Evolutionary conservation across 2,888 invertebrate species (phyloP), one percentile per base, ranked within the genome.

Genomic region (Heliconius erato): DNA sequence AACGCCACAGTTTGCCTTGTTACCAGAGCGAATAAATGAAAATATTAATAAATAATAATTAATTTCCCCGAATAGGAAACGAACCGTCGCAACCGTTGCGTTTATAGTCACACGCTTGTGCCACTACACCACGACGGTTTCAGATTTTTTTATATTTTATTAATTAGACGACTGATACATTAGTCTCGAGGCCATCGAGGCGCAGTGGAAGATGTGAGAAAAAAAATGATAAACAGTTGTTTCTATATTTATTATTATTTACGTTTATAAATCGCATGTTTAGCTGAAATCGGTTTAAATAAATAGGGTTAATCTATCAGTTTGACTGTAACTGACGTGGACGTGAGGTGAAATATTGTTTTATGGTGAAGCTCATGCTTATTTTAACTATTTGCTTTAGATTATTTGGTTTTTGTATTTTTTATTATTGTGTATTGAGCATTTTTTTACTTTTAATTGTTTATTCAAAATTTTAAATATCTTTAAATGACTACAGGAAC

Each of bases 101-200:
- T 9, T 54, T 54, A 40, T 40, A 54, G 3, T 54, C 54, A 54
- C 0, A 9, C 9, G 54, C 23, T 54, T 54, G 6, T 54, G 23
- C 23, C 23, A 23, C 19, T 54, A 19, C 19, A 40, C 54, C 7
- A 23, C 7, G 9, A 54, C 23, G 2, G 7, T 7, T 23, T 35
- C 35, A 16, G 59, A n/a, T 76, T 76, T n/a, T 7, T 35, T 59
- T 74, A 74, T 63, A 76, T 76, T 76, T 76, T 63, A 76, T 63
- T 59, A 76, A 63, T 63, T 35, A 74, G 59, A 74, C 23, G 74
- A 74, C 49, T 9, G 35, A 40, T 40, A 54, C 49, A 54, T 40
- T 2, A 54, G 49, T 14, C 49, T 54, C 6, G 49, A 54, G 19
- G 49, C 49, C 49, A 54, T 44, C 19, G 19, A 6, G 49, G 6